phyloP scores from a whole-genome alignment of 2,113 vertebrate species.

The Rhinopomastus cyanomelas region DNA sequence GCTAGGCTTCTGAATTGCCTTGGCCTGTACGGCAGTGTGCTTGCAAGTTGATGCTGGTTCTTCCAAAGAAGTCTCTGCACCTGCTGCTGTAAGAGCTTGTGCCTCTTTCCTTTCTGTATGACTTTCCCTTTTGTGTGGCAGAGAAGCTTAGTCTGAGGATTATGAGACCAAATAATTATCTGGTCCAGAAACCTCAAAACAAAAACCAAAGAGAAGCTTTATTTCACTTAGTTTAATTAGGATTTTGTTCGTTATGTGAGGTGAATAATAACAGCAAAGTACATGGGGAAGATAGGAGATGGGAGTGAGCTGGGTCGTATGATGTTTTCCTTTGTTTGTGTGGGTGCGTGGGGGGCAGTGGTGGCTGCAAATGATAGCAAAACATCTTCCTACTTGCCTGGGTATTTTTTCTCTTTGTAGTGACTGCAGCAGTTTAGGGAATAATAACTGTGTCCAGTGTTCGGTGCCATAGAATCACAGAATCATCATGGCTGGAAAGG shows the following conservation, averaged over 20 bases:
- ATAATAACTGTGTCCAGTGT: no score
- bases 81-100: not conserved
- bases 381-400: not conserved
- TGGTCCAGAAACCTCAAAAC: not conserved
- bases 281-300: not conserved
- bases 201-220: not conserved
- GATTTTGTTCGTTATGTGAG: not conserved
- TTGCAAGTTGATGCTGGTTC: not conserved
- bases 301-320: not conserved
- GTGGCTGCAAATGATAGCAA: not conserved
- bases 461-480: no score
- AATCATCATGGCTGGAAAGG: no score
- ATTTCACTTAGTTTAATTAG: not conserved
- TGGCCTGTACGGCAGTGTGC: accelerated
- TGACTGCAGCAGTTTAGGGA: not conserved
- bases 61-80: not conserved
- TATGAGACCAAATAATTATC: accelerated
- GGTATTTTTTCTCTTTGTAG: not conserved
- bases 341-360: not conserved
- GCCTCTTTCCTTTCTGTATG: not conserved
- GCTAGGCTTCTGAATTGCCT: not conserved
- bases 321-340: no score
- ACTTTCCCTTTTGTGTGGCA: not conserved
- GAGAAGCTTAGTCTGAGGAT: not conserved
- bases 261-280: not conserved